phyloP scores from a whole-genome alignment of 2,888 invertebrate species.

The Melieria crassipennis region DNA sequence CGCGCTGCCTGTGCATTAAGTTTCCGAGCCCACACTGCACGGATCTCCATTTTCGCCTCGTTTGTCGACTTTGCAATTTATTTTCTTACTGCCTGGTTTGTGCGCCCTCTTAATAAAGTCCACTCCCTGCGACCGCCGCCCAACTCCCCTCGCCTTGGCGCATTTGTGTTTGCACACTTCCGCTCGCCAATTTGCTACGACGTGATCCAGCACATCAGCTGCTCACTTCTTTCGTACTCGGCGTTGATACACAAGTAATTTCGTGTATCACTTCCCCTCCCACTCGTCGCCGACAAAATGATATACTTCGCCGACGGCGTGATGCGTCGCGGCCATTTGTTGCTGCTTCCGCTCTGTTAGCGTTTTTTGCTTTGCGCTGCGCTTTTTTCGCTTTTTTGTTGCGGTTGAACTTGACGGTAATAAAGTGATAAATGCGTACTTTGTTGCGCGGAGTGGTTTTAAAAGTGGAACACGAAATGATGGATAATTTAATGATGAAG shows the following conservation, averaged over 20 bases:
- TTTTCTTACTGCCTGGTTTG: not conserved
- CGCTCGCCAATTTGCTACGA: not conserved
- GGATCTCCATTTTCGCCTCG: slow-evolving; percentile 8
- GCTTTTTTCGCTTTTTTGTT: slow-evolving; percentile 1
- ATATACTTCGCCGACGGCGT: slow-evolving; percentile 8
- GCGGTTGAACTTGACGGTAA: not conserved
- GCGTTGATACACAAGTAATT: slow-evolving; percentile 18
- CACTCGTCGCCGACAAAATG: not conserved
- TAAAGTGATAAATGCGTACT: slow-evolving; percentile 21
- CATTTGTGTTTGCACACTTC: not conserved
- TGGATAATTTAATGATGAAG: too few relatives aligned
- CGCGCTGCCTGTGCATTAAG: not conserved
- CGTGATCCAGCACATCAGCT: too few relatives aligned
- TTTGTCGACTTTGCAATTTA: slow-evolving; percentile 43
- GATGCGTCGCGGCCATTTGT: slow-evolving; percentile 20
- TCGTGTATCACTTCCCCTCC: not conserved
- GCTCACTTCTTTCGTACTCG: too few relatives aligned
- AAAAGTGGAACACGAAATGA: too few relatives aligned
- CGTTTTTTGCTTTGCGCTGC: not conserved
- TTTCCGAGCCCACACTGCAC: slow-evolving; percentile 1
- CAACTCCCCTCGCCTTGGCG: not conserved
- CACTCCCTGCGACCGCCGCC: not conserved
- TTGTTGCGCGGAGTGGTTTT: too few relatives aligned
- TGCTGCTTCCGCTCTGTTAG: slow-evolving; percentile 6
- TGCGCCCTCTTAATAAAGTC: not conserved